These are phyloP conservation scores for Heliconius hermathena DNA, from an alignment of 1,140 invertebrate species.

Conservation along the genomic window DNA sequence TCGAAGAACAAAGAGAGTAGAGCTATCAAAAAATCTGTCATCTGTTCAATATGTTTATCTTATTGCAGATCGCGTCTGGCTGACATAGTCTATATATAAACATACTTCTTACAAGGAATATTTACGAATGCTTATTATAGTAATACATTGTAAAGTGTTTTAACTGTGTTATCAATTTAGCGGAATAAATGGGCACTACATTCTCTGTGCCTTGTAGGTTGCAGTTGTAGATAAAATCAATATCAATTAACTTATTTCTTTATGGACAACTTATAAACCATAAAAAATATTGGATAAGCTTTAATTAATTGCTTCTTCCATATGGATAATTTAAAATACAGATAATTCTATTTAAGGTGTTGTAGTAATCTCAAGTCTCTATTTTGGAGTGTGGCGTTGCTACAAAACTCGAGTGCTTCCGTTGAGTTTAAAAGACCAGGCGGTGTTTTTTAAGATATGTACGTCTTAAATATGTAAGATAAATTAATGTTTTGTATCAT, in stretches of 20 bases:
- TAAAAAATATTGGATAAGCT: not conserved
- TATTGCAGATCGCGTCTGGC: slow-evolving; percentile 8
- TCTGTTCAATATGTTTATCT: slow-evolving; percentile 18
- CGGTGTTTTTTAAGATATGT: slow-evolving; percentile 11
- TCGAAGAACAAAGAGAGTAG: no score
- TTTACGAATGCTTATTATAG: not conserved
- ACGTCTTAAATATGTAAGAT: slow-evolving; percentile 33
- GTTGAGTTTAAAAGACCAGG: slow-evolving; percentile 50
- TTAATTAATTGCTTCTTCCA: not conserved
- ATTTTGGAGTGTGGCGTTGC: slow-evolving; percentile 46
- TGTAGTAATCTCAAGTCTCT: slow-evolving; percentile 64
- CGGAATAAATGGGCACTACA: no score
- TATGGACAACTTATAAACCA: not conserved
- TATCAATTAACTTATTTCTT: not conserved
- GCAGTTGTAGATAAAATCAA: not conserved
- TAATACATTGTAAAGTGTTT: not conserved
- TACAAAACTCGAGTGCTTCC: slow-evolving; percentile 61
- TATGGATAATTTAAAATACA: slow-evolving; percentile 21
- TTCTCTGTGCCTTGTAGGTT: not conserved
- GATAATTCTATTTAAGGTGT: slow-evolving; percentile 74
- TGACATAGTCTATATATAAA: not conserved
- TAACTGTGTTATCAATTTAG: not conserved
- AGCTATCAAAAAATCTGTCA: slow-evolving; percentile 1
- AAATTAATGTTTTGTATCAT: slow-evolving; percentile 21
- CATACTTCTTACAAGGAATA: slow-evolving; percentile 5